Evolutionary conservation across 2,113 vertebrate species (phyloP).

Genomic region (Paramormyrops kingsleyae): DNA sequence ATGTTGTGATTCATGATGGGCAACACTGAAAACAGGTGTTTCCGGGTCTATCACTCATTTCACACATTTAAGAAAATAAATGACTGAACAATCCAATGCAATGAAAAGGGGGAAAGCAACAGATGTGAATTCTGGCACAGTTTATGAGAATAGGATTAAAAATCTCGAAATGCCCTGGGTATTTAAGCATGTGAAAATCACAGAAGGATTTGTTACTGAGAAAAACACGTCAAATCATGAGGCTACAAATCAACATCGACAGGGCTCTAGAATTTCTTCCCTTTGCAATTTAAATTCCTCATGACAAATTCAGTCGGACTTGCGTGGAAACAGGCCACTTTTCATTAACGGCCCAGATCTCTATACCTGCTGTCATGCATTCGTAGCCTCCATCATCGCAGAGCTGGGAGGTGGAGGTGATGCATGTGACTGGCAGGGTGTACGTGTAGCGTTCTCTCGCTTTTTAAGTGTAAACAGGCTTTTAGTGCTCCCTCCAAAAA

Average conservation of each 20-base stretch:
- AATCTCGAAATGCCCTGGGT: neutral
- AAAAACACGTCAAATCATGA: neutral
- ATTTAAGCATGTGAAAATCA: neutral
- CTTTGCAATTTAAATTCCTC: neutral
- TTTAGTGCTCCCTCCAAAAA: neutral
- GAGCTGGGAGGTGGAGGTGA: neutral
- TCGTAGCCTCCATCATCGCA: neutral
- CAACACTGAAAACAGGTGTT: neutral
- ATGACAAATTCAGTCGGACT: neutral
- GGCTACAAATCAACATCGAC: neutral
- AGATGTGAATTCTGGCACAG: neutral
- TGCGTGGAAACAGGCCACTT: neutral
- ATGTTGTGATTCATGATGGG: neutral
- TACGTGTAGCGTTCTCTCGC: neutral
- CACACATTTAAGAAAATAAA: neutral
- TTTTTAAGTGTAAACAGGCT: neutral
- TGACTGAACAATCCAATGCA: neutral
- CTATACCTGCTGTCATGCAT: neutral
- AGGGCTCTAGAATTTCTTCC: neutral
- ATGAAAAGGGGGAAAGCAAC: neutral
- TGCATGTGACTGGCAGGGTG: neutral
- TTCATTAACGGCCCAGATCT: neutral
- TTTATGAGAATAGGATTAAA: neutral
- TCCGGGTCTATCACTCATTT: neutral
- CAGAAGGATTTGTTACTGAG: neutral